Percentiles rank a stretch among this genome's conserved stretches.
Conservation (phyloP, 2,888 invertebrate species). For the Cheilosia urbana region DNA sequence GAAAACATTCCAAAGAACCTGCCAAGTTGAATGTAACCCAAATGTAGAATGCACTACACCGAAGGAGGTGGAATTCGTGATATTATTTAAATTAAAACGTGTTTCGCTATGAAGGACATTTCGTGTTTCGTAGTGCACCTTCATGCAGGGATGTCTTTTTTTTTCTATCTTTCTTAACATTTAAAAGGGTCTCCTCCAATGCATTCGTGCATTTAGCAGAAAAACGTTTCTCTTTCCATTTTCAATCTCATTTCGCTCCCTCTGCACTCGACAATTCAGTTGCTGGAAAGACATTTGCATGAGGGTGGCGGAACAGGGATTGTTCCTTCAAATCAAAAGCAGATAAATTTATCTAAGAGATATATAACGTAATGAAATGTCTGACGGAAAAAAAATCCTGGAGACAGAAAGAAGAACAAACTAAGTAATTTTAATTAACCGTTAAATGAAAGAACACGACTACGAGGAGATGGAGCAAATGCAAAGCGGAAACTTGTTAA, state of each 20-base stretch:
- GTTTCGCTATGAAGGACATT: constrained; percentile 54
- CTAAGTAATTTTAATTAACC: constrained; percentile 71
- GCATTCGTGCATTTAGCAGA: constrained; percentile 63
- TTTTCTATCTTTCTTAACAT: constrained; percentile 31
- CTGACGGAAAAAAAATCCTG: constrained; percentile 4
- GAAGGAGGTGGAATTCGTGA: constrained; percentile 48
- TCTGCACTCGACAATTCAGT: constrained; percentile 49
- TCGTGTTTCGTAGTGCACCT: constrained; percentile 32
- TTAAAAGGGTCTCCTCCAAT: constrained; percentile 57
- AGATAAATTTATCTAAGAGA: constrained; percentile 25
- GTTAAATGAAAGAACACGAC: constrained; percentile 57
- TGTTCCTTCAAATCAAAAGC: constrained; percentile 48
- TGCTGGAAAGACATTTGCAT: constrained; percentile 40
- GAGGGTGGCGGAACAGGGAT: not conserved
- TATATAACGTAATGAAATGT: constrained; percentile 35
- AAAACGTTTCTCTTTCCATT: constrained; percentile 39
- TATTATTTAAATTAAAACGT: constrained; percentile 71
- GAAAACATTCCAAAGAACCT: constrained; percentile 51
- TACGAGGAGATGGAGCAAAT: constrained; percentile 41
- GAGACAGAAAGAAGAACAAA: constrained; percentile 40
- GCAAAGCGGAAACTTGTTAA: constrained; percentile 62
- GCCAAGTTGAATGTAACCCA: constrained; percentile 31
- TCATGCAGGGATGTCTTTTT: constrained; percentile 34
- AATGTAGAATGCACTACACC: constrained; percentile 8
- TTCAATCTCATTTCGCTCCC: constrained; percentile 11